These are phyloP conservation scores for Isurus oxyrinchus DNA, from an alignment of 2,113 vertebrate species.

Conservation along the genomic window DNA sequence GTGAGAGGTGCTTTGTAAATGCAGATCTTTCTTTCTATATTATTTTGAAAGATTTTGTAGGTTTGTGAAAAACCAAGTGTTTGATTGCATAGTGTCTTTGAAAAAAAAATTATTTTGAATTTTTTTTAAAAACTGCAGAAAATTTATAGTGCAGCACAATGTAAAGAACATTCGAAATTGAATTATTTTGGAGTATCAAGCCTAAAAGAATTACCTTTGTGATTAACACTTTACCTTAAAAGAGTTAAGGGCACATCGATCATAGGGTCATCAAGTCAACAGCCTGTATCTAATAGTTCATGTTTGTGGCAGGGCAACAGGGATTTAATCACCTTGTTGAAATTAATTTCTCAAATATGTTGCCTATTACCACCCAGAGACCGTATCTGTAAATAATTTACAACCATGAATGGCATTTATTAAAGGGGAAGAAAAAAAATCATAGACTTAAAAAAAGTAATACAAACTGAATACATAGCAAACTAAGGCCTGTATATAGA, in stretches of 20 bases:
- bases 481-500: constrained; percentile 66
- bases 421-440: constrained; percentile 40
- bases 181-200: not conserved
- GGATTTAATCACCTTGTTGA: constrained; percentile 30
- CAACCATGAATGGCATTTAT: constrained; percentile 15
- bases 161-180: not conserved
- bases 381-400: constrained; percentile 21
- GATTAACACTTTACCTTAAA: not conserved
- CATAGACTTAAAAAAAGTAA: constrained; percentile 51
- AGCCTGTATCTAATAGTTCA: not conserved
- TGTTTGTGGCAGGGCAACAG: not conserved
- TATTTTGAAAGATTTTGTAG: too few relatives aligned
- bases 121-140: not conserved
- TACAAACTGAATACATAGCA: constrained; percentile 67
- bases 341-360: constrained; percentile 28
- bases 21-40: too few relatives aligned
- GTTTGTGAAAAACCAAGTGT: too few relatives aligned
- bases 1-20: too few relatives aligned
- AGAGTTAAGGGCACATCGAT: not conserved
- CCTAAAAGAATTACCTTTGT: not conserved
- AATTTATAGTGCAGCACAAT: not conserved
- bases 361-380: constrained; percentile 2
- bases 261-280: constrained; percentile 24
- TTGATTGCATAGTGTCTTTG: not conserved
- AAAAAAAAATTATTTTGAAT: not conserved